Conservation (phyloP, 2,113 vertebrate genomes). For the Chunga burmeisteri region DNA sequence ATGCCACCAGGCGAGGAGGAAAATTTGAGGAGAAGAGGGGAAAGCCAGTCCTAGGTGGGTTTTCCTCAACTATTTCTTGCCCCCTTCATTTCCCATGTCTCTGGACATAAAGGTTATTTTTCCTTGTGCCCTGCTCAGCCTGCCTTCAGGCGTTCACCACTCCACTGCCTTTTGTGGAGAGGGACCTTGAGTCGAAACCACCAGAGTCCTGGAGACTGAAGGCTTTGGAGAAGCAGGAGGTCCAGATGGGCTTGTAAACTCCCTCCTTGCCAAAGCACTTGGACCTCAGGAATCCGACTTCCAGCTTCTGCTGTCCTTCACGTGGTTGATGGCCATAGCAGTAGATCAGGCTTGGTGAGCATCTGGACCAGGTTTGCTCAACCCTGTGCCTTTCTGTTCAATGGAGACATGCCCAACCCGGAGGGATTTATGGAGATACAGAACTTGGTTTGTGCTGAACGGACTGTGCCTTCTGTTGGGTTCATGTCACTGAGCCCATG, state of each 20-base stretch:
- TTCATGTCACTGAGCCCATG: accelerated
- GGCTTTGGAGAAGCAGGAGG: neutral
- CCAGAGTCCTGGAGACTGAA: neutral
- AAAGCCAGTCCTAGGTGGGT: neutral
- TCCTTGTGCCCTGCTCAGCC: neutral
- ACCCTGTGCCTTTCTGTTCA: neutral
- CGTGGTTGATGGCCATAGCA: neutral
- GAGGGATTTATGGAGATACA: neutral
- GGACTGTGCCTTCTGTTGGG: neutral
- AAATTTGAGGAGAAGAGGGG: neutral
- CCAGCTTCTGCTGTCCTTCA: neutral
- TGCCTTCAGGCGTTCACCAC: neutral
- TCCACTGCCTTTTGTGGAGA: neutral
- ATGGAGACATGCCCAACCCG: neutral
- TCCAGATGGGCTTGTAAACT: neutral
- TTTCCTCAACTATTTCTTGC: neutral
- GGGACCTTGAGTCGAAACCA: neutral
- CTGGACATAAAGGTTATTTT: neutral
- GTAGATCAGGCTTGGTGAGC: neutral
- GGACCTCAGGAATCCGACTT: neutral
- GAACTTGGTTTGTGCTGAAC: neutral
- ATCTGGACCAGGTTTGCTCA: neutral
- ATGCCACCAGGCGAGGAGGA: neutral
- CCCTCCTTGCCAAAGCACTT: accelerated
- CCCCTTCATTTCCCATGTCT: neutral